Conservation (phyloP, 1,140 invertebrate genomes). For the Drosophila kohkoa region DNA sequence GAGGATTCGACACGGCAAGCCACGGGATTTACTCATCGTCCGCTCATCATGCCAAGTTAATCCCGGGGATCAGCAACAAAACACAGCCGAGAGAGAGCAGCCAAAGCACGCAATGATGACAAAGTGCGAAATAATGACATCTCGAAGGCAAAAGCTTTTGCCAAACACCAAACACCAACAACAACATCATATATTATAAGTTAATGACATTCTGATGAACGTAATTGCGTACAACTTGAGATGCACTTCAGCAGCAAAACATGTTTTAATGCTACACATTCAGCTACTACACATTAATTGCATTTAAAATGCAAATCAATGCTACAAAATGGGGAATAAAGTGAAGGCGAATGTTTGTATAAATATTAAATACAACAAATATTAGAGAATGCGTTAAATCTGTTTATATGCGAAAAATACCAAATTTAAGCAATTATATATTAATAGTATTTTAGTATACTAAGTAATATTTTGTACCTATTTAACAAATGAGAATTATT, state of each 20-base stretch:
- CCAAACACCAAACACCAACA: background rate
- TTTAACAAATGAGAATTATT: too few relatives aligned
- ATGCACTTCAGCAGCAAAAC: background rate
- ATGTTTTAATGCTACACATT: background rate
- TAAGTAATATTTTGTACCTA: too few relatives aligned
- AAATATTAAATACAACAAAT: too few relatives aligned
- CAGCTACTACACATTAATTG: background rate
- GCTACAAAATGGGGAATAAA: background rate
- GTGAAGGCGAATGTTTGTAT: too few relatives aligned
- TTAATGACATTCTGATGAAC: constrained; percentile 1
- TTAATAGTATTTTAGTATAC: too few relatives aligned
- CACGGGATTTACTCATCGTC: constrained; percentile 1
- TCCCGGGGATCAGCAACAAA: background rate
- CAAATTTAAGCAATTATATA: too few relatives aligned
- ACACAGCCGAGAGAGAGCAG: background rate
- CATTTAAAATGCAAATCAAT: constrained; percentile 2
- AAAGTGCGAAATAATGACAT: constrained; percentile 12
- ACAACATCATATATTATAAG: background rate
- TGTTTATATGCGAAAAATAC: too few relatives aligned
- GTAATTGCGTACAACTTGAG: background rate
- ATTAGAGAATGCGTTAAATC: too few relatives aligned
- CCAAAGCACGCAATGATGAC: background rate
- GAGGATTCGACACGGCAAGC: constrained; percentile 12
- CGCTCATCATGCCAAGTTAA: constrained; percentile 6
- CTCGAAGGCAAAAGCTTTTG: background rate